Conservation (phyloP, 2,888 invertebrate species). For the Andrena trimmerana region DNA sequence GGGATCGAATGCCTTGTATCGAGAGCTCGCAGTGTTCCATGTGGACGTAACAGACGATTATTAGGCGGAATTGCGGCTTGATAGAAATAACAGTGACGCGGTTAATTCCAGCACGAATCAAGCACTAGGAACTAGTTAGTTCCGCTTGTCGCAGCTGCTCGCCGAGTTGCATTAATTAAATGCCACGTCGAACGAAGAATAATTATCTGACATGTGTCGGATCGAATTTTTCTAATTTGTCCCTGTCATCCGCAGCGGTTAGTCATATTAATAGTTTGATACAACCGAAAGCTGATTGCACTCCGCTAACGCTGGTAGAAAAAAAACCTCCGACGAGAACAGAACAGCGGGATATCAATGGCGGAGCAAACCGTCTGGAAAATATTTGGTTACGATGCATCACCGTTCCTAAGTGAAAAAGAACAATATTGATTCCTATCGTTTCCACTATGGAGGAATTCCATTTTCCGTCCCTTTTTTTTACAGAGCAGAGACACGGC, state of each 20-base stretch:
- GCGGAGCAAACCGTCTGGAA: conserved; percentile 49
- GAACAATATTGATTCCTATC: conserved; percentile 60
- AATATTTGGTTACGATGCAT: conserved; percentile 53
- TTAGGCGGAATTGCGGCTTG: conserved; percentile 13
- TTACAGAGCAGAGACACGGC: conserved; percentile 9
- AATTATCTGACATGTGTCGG: conserved; percentile 22
- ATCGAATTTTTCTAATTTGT: conserved; percentile 43
- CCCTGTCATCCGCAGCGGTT: conserved; percentile 33
- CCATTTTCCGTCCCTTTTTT: conserved; percentile 45
- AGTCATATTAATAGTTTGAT: conserved; percentile 27
- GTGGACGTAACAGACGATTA: conserved; percentile 12
- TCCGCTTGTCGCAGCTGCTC: conserved; percentile 1
- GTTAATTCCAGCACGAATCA: conserved; percentile 1
- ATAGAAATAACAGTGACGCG: conserved; percentile 13
- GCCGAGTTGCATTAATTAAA: conserved; percentile 18
- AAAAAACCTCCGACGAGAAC: not conserved
- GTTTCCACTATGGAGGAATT: conserved; percentile 47
- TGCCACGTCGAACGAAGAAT: conserved; percentile 36
- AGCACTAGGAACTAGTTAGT: not conserved
- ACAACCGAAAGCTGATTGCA: not conserved
- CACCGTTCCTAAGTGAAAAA: conserved; percentile 24
- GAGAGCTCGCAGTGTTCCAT: not conserved
- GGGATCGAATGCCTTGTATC: conserved; percentile 16
- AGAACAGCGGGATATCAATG: conserved; percentile 15
- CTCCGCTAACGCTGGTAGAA: not conserved